Evolutionary conservation across 2,888 invertebrate species (phyloP).

Genomic region (Cantharis nigra): DNA sequence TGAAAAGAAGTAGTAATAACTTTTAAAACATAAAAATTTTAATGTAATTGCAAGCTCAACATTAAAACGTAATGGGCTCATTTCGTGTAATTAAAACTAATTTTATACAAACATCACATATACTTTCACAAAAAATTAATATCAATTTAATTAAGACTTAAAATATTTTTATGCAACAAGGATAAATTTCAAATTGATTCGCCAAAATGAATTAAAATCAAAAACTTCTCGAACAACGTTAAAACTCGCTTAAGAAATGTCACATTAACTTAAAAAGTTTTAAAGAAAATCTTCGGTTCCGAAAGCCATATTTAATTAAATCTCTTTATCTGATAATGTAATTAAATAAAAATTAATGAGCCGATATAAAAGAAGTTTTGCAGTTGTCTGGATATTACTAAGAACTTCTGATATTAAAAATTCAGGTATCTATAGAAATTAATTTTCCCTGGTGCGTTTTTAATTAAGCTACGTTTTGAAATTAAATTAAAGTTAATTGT

Average conservation of each 20-base stretch:
- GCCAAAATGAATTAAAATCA: background rate
- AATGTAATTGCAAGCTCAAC: background rate
- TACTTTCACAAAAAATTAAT: background rate
- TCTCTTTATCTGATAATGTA: background rate
- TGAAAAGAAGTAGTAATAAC: background rate
- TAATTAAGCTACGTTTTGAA: background rate
- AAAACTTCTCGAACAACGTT: background rate
- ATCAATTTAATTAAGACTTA: background rate
- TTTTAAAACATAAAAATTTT: background rate
- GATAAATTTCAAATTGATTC: background rate
- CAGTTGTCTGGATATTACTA: background rate
- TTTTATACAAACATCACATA: background rate
- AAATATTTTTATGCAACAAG: background rate
- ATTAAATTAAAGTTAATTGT: background rate
- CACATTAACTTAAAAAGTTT: background rate
- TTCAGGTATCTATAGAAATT: background rate
- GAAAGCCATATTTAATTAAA: background rate
- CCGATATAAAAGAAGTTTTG: background rate
- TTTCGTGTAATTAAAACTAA: background rate
- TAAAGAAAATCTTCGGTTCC: background rate
- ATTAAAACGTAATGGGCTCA: background rate
- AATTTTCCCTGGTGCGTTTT: background rate
- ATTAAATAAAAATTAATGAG: background rate
- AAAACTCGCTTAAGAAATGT: background rate
- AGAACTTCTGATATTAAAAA: background rate